Base-by-base conservation (phyloP, 2,797 vertebrate species). In the Sebastes alutus region DNA sequence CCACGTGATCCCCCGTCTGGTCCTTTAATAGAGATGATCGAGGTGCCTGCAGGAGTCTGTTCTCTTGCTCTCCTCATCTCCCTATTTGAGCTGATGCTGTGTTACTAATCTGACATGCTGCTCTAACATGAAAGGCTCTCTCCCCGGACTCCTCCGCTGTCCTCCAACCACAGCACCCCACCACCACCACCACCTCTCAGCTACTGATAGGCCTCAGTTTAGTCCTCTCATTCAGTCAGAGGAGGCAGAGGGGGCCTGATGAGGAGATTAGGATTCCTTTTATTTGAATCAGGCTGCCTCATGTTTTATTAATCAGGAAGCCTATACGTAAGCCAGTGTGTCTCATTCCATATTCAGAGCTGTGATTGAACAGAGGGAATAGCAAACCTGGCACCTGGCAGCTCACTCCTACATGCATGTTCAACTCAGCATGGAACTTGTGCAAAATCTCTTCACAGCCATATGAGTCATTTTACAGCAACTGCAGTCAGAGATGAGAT, bases 301-400 rank as follows among this genome's bases (percentile, higher is more conserved):
- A 87, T 95, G 87, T 94, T 92, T 94, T 93, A 92, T 94, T 92
- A 88, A 93, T 80, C 77, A 83, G 62, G 49, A 55, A 42, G 65
- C 52, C 84, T 90, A 88, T 88, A 81, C 86, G 88, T 89, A 67
- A 93, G 81, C 76, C 23, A 5, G 58, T 80, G 82, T 63, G 74
- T 86, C 81, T 89, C 76, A 63, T 87, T 92, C 82, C 74, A 84
- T 89, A 92, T 90, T 92, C 88, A 83, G 80, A 80, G 73, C 77
- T 74, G 78, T 63, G 91, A 90, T 82, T 87, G 80, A 85, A 81
- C 18, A 22, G 77, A 77, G 67, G 83, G 71, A 89, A 73, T 6
- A 77, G 80, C 42, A 60, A 61, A 77, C 77, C 77, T 49, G 73
- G 72, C 74, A 75, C 64, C 80, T 76, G 78, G 54, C 63, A 54